Conservation (phyloP, 1,140 invertebrate genomes). For the Aphaenogaster floridana region DNA sequence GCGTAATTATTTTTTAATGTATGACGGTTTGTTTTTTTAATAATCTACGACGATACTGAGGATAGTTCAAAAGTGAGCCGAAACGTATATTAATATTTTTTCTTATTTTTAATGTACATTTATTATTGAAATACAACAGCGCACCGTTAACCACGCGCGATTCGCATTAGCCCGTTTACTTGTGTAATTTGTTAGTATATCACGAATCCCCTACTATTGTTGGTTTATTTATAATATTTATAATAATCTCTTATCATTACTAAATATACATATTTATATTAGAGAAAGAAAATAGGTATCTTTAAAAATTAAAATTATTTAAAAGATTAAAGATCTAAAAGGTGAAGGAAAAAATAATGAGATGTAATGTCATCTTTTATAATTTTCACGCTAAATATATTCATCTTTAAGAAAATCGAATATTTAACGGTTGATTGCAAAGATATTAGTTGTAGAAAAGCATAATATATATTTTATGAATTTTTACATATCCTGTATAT, state of each 20-base stretch:
- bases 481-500: background rate
- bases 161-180: too few relatives aligned
- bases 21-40: too few relatives aligned
- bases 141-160: too few relatives aligned
- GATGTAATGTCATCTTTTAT: background rate
- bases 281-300: background rate
- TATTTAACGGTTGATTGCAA: background rate
- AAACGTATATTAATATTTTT: too few relatives aligned
- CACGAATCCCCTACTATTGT: too few relatives aligned
- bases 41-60: too few relatives aligned
- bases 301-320: background rate
- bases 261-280: background rate
- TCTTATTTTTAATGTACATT: too few relatives aligned
- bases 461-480: background rate
- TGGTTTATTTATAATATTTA: too few relatives aligned
- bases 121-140: too few relatives aligned
- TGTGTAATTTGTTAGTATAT: too few relatives aligned
- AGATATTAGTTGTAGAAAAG: constrained; percentile 7
- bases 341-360: background rate
- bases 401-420: background rate
- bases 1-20: too few relatives aligned
- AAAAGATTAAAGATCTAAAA: background rate
- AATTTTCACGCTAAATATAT: background rate
- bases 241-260: background rate
- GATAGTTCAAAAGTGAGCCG: too few relatives aligned